Percentiles rank a stretch among this genome's conserved stretches.
Evolutionary conservation across 92 coral and sea anemone species (phyloP).

Genomic region (Palythoa grandis): DNA sequence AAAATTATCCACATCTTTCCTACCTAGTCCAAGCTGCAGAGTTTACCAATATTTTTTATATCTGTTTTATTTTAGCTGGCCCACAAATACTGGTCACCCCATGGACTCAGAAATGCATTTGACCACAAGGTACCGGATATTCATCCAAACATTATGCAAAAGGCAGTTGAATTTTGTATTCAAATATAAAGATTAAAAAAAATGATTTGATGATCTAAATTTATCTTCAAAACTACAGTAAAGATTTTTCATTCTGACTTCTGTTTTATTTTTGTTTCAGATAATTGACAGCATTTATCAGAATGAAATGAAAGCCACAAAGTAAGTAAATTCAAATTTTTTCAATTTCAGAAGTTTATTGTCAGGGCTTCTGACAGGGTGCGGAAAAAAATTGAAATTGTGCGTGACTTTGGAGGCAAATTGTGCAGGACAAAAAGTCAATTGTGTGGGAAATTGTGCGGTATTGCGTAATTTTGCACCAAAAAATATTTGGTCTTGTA

Average conservation of each 20-base stretch:
- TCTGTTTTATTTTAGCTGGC: constrained; percentile 67
- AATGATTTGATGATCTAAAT: neutral
- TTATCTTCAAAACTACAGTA: too few relatives aligned
- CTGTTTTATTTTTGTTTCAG: constrained; percentile 29
- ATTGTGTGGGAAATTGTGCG: too few relatives aligned
- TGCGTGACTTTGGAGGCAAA: too few relatives aligned
- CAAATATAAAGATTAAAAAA: neutral
- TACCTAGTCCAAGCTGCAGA: neutral
- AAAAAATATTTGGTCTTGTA: too few relatives aligned
- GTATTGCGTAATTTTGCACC: neutral
- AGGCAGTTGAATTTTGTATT: neutral
- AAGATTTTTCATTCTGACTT: too few relatives aligned
- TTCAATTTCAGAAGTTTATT: neutral
- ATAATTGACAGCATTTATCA: constrained; percentile 81
- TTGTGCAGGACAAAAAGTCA: too few relatives aligned
- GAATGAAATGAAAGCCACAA: constrained; percentile 90
- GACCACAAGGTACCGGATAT: constrained; percentile 73
- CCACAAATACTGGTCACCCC: constrained; percentile 85
- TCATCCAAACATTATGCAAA: neutral
- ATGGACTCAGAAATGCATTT: constrained; percentile 65
- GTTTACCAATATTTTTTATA: neutral
- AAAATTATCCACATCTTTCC: neutral
- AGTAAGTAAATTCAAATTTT: constrained; percentile 61
- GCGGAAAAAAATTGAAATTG: too few relatives aligned
- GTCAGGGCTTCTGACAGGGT: too few relatives aligned